phyloP scores from a whole-genome alignment of 1,140 invertebrate species.

The Brachionus rubens region DNA sequence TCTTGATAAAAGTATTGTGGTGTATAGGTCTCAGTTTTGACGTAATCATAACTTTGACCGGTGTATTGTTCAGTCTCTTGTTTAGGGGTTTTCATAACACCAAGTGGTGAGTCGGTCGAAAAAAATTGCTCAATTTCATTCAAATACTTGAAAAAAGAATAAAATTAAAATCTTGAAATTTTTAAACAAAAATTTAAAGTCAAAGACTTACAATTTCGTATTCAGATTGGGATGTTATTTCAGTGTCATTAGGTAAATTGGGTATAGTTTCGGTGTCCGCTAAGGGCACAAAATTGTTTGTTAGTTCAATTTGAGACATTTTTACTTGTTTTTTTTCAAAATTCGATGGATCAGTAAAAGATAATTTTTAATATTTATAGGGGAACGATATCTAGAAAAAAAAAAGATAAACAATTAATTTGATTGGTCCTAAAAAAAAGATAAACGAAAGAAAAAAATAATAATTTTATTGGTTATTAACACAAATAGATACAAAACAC shows the following conservation, averaged over 20 bases:
- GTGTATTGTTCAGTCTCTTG: not conserved
- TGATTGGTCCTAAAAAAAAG: too few relatives aligned
- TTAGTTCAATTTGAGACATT: conserved; percentile 16
- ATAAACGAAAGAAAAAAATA: too few relatives aligned
- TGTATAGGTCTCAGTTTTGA: not conserved
- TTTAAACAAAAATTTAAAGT: not conserved
- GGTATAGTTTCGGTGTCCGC: not conserved
- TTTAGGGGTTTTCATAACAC: not conserved
- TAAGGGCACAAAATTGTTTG: not conserved
- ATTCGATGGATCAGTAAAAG: too few relatives aligned
- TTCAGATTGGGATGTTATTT: not conserved
- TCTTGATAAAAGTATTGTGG: not conserved
- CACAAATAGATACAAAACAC: too few relatives aligned
- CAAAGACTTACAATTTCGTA: conserved; percentile 37
- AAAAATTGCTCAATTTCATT: conserved; percentile 40
- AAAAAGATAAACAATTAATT: too few relatives aligned
- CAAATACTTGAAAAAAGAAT: conserved; percentile 28
- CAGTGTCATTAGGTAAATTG: not conserved
- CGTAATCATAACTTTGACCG: not conserved
- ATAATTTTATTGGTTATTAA: too few relatives aligned
- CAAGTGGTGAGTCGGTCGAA: not conserved
- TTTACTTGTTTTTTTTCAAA: not conserved
- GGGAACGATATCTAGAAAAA: too few relatives aligned
- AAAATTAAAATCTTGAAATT: too few relatives aligned
- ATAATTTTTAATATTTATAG: too few relatives aligned